Evolutionary conservation across 1,140 invertebrate genomes (phyloP).

Genomic region (Oppia nitens): DNA sequence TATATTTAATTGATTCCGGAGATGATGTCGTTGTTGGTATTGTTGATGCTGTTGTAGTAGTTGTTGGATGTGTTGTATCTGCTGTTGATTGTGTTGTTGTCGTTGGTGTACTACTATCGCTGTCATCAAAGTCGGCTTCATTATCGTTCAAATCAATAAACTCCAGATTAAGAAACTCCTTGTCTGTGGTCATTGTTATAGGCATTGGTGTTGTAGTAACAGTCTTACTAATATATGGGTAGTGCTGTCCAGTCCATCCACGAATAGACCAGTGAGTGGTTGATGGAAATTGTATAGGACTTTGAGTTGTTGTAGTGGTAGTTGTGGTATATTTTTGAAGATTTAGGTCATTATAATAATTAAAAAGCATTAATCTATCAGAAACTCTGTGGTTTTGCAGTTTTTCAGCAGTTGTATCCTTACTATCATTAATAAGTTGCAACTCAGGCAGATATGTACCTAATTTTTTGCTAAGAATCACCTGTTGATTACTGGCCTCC

Average conservation of each 20-base stretch:
- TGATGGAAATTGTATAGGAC: not conserved
- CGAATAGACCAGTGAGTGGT: not conserved
- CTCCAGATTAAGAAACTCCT: not conserved
- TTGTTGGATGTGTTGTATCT: not conserved
- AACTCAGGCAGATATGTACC: not conserved
- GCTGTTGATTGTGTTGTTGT: not conserved
- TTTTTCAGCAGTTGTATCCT: not conserved
- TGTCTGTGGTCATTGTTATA: not conserved
- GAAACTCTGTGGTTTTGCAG: not conserved
- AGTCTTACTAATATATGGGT: not conserved
- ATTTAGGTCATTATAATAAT: not conserved
- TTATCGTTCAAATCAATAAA: not conserved
- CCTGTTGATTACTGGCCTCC: not conserved
- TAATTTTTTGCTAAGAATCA: not conserved
- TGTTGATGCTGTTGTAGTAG: not conserved
- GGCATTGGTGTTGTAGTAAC: not conserved
- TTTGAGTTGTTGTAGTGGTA: not conserved
- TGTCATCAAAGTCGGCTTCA: not conserved
- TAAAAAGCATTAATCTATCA: not conserved
- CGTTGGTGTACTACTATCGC: not conserved
- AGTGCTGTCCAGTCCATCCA: not conserved
- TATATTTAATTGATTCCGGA: not conserved
- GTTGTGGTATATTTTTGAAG: not conserved
- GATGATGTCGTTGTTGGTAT: not conserved
- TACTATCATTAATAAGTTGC: not conserved